A percentile compares a stretch with the other conserved stretches of the same genome.
phyloP scores from a whole-genome alignment of 2,888 invertebrate genomes.

The Dasypolia templi region DNA sequence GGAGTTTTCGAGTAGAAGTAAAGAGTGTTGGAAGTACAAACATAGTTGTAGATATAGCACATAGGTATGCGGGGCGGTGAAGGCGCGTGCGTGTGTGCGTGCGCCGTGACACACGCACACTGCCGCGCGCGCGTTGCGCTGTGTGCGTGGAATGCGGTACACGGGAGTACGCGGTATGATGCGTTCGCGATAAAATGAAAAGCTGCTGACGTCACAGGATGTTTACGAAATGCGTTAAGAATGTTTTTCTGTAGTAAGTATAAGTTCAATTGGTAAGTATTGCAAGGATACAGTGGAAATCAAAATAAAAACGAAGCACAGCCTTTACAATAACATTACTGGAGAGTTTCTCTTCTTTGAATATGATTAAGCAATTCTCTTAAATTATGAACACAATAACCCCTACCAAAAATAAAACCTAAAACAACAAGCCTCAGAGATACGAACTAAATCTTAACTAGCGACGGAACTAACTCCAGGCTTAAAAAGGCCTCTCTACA shows the following conservation, averaged over 20 bases:
- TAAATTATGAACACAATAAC: slow-evolving; percentile 24
- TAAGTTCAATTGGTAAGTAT: slow-evolving; percentile 27
- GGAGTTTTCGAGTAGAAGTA: slow-evolving; percentile 79
- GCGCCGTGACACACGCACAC: slow-evolving; percentile 76
- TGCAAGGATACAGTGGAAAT: background rate
- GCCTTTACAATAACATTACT: background rate
- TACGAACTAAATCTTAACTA: background rate
- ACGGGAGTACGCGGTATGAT: slow-evolving; percentile 70
- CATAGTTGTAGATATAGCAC: slow-evolving; percentile 76
- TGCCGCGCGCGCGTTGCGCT: slow-evolving; percentile 6
- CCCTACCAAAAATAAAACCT: slow-evolving; percentile 14
- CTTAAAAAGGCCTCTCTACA: slow-evolving; percentile 26
- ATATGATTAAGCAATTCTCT: background rate
- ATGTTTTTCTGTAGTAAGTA: slow-evolving; percentile 44
- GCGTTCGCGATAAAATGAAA: slow-evolving; percentile 70
- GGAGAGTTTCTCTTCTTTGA: background rate
- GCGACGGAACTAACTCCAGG: background rate
- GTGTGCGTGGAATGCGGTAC: slow-evolving; percentile 82
- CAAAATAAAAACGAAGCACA: background rate
- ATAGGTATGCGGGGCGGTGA: slow-evolving; percentile 80
- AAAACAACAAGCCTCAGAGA: slow-evolving; percentile 7
- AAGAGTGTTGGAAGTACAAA: slow-evolving; percentile 73
- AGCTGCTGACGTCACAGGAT: slow-evolving; percentile 75
- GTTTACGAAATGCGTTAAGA: slow-evolving; percentile 54
- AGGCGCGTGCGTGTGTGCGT: slow-evolving; percentile 76